Evolutionary conservation across 2,888 invertebrate genomes (phyloP).

Genomic region (Biston stratarius): DNA sequence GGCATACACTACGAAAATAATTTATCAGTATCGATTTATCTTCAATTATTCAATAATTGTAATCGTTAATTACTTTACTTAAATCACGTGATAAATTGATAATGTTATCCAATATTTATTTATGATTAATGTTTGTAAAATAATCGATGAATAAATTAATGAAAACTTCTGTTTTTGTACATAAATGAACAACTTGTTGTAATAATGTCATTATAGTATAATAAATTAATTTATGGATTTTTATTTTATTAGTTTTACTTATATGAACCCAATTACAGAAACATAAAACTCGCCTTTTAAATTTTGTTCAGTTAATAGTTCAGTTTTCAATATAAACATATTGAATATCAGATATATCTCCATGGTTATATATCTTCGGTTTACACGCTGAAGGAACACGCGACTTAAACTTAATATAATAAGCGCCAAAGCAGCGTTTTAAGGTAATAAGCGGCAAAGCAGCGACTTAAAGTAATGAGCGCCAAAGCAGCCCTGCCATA

Average conservation of each 20-base stretch:
- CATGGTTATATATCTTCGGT: too few species aligned
- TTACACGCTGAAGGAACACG: too few species aligned
- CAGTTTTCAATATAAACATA: too few species aligned
- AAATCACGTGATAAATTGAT: conserved; percentile 8
- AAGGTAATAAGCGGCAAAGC: too few species aligned
- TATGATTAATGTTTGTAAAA: conserved; percentile 35
- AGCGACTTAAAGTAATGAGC: too few species aligned
- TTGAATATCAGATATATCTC: too few species aligned
- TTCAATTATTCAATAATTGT: background rate
- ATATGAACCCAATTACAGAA: background rate
- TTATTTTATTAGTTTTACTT: conserved; percentile 57
- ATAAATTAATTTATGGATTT: conserved; percentile 85
- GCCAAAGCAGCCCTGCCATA: too few species aligned
- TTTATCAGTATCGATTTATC: too few species aligned
- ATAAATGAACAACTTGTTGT: conserved; percentile 79
- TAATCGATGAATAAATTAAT: conserved; percentile 34
- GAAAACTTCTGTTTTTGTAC: conserved; percentile 68
- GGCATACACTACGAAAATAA: background rate
- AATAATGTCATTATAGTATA: conserved; percentile 82
- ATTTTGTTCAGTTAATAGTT: too few species aligned
- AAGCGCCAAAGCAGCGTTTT: too few species aligned
- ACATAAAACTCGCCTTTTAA: too few species aligned
- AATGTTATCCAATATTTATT: background rate
- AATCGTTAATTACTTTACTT: background rate
- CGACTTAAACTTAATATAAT: too few species aligned